Percentiles rank a stretch among this genome's conserved stretches.
Evolutionary conservation across 2,797 vertebrate species (phyloP).

Genomic region (Thamnophis elegans): DNA sequence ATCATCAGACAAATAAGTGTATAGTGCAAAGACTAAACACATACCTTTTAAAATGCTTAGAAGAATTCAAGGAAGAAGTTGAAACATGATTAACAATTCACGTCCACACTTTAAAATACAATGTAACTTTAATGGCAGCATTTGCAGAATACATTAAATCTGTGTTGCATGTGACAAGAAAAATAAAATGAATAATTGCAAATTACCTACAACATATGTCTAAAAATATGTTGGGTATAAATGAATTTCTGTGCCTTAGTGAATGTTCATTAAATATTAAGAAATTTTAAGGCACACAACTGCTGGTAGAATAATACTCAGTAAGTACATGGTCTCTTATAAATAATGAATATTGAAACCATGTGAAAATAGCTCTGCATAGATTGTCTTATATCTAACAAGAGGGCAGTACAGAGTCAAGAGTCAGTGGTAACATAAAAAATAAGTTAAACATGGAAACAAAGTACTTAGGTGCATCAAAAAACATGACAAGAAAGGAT

Average conservation of each 20-base stretch:
- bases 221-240: background rate
- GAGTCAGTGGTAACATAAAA: background rate
- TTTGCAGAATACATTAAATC: background rate
- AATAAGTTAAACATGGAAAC: background rate
- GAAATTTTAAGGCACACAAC: background rate
- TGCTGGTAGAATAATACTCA: background rate
- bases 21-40: slow-evolving; percentile 15
- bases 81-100: background rate
- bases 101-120: background rate
- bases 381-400: background rate
- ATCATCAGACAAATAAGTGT: slow-evolving; percentile 31
- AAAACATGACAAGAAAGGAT: background rate
- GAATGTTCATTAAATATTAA: background rate
- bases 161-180: background rate
- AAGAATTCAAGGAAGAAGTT: slow-evolving; percentile 17
- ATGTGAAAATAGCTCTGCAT: background rate
- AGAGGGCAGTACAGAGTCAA: background rate
- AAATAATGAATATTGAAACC: background rate
- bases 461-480: background rate
- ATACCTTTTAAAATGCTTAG: background rate
- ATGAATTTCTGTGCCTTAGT: background rate
- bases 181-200: background rate
- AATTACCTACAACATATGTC: background rate
- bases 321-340: background rate
- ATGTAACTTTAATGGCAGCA: background rate